Conservation (phyloP, 2,888 invertebrate genomes). For the Ectemnius continuus region DNA sequence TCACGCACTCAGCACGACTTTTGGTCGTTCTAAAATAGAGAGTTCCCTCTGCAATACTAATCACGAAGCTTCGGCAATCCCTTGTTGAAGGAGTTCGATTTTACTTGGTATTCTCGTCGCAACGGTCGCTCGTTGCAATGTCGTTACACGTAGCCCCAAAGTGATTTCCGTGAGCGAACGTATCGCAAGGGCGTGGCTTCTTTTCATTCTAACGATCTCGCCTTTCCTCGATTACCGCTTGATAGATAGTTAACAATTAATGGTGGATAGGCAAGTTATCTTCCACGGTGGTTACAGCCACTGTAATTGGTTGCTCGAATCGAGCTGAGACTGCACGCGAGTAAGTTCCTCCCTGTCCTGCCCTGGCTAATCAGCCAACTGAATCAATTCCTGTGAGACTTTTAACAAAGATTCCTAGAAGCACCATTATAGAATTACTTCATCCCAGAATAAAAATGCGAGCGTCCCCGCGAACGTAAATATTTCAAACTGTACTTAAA, state of each 20-base stretch:
- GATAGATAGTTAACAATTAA: slow-evolving; percentile 62
- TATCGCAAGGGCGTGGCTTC: neutral
- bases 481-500: no score
- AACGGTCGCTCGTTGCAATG: neutral
- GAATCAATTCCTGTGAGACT: neutral
- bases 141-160: neutral
- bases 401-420: neutral
- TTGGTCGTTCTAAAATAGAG: no score
- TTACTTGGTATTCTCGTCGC: no score
- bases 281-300: slow-evolving; percentile 55
- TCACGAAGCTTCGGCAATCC: no score
- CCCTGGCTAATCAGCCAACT: neutral
- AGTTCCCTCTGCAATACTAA: no score
- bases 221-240: slow-evolving; percentile 18
- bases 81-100: no score
- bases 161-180: neutral
- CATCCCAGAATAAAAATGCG: neutral
- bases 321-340: slow-evolving; percentile 55
- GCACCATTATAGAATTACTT: neutral
- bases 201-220: neutral
- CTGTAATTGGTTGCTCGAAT: slow-evolving; percentile 41
- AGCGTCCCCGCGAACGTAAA: no score
- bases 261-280: slow-evolving; percentile 44
- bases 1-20: no score
- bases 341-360: slow-evolving; percentile 44